Evolutionary conservation across 2,888 invertebrate species (phyloP), one percentile per base, ranked within the genome.

Genomic region (Nesidiocoris tenuis): DNA sequence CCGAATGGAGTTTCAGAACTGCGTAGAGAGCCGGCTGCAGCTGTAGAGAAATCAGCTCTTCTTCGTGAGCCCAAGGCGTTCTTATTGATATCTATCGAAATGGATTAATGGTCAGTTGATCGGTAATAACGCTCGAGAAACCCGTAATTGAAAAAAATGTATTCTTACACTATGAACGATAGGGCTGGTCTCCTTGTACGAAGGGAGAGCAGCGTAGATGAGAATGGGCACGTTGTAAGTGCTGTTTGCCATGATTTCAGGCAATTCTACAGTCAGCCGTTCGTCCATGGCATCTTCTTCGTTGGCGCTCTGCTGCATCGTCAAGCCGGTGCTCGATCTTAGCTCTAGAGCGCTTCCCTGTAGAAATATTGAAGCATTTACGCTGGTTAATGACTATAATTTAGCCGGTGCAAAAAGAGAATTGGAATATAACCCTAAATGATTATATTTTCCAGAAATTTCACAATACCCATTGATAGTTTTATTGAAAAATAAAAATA

Each of bases 21-120:
- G 92, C 89, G 80, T 89, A 88, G 83, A 97, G 88, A 0, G 96
- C 96, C 0, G 95, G 91, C 7, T 90, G 87, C 85, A 96, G 95
- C 81, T 91, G 89, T 2, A 96, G 85, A 1, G 89, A 87, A 61
- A 94, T 90, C 78, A 89, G 88, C n/a, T 88, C 87, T 25, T 91
- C 90, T 77, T 90, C 88, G 1, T 88, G 86, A 80, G 88, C 88
- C 92, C 94, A 95, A 0, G 94, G 93, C 82, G 74, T 65, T 39
- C 74, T 74, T 17, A 79, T 68, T 39, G 71, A 74, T 22, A 79
- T 61, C 79, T 79, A 39, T 25, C 39, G 61, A n/a, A 17, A 66
- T 2, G 1, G 5, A 66, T 16, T 59, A 7, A 59, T 67, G n/a
- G n/a, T 16, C 5, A 65, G 22, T 21, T 12, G n/a, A 56, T 16